Evolutionary conservation across 2,888 invertebrate species (phyloP).

Genomic region (Euplexia lucipara): DNA sequence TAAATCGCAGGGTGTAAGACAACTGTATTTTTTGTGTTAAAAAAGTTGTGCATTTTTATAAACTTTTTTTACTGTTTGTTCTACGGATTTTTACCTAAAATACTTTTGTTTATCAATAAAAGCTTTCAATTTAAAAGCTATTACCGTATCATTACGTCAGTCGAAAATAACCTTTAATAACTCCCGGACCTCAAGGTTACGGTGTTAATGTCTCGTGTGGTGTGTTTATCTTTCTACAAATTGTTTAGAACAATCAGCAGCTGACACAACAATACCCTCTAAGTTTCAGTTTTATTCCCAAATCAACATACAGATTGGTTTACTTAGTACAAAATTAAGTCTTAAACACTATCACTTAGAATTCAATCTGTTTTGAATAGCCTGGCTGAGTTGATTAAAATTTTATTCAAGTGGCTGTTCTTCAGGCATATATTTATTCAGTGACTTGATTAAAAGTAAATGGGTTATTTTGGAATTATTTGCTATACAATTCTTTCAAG

Average conservation of each 20-base stretch:
- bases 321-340: slow-evolving; percentile 34
- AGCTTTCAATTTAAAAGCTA: neutral
- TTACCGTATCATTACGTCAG: too few relatives aligned
- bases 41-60: too few relatives aligned
- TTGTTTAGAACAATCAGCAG: slow-evolving; percentile 21
- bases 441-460: neutral
- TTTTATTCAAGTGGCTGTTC: slow-evolving; percentile 8
- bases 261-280: slow-evolving; percentile 21
- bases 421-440: neutral
- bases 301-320: slow-evolving; percentile 53
- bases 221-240: slow-evolving; percentile 12
- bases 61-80: too few relatives aligned
- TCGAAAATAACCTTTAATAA: slow-evolving; percentile 9
- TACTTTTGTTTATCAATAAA: neutral
- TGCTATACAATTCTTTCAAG: too few relatives aligned
- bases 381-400: slow-evolving; percentile 27
- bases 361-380: slow-evolving; percentile 35
- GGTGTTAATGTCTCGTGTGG: slow-evolving; percentile 12
- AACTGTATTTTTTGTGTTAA: too few relatives aligned
- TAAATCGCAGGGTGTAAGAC: too few relatives aligned
- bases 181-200: slow-evolving; percentile 6
- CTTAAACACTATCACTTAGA: slow-evolving; percentile 38
- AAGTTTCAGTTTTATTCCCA: slow-evolving; percentile 36
- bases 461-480: neutral
- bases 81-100: too few relatives aligned